Percentiles rank a stretch among this genome's conserved stretches.
Conservation (phyloP, 2,888 invertebrate species). For the Subacronicta megacephala region DNA sequence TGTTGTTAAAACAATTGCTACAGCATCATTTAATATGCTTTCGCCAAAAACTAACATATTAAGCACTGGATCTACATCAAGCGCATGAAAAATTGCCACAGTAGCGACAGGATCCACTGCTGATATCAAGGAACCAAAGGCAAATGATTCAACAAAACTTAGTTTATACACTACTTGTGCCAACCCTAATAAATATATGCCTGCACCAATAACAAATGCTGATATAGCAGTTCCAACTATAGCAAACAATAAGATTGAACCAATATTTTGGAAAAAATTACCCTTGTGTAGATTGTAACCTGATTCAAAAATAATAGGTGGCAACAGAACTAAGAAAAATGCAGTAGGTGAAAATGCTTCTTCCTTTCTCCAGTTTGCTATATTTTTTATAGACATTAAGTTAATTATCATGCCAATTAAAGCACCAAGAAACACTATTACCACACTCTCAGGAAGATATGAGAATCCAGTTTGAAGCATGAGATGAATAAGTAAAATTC, state of each 20-base stretch:
- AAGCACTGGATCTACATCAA: slow-evolving; percentile 98
- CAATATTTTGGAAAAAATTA: slow-evolving; percentile 98
- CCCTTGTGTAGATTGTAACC: slow-evolving; percentile 99
- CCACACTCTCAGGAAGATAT: slow-evolving; percentile 99
- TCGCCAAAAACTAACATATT: slow-evolving; percentile 99
- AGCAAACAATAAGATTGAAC: slow-evolving; percentile 99
- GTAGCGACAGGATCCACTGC: slow-evolving; percentile 99
- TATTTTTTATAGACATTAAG: slow-evolving; percentile 95
- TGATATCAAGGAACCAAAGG: slow-evolving; percentile 99
- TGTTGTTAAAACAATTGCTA: slow-evolving; percentile 99
- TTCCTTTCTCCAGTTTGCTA: slow-evolving; percentile 98
- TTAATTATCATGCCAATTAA: slow-evolving; percentile 97
- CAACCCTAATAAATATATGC: slow-evolving; percentile 97
- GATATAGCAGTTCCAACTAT: slow-evolving; percentile 99
- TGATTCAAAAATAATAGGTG: slow-evolving; percentile 99
- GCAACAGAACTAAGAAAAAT: slow-evolving; percentile 98
- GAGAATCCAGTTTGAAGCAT: slow-evolving; percentile 98
- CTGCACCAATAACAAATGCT: slow-evolving; percentile 98
- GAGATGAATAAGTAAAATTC: slow-evolving; percentile 97
- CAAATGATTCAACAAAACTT: slow-evolving; percentile 99
- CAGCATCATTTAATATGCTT: slow-evolving; percentile 99
- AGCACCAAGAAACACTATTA: slow-evolving; percentile 98
- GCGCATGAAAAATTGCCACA: slow-evolving; percentile 99
- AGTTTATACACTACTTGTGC: slow-evolving; percentile 97
- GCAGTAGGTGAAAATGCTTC: slow-evolving; percentile 99